phyloP scores from a whole-genome alignment of 2,888 invertebrate species.

The Lasioglossum pauxillum region DNA sequence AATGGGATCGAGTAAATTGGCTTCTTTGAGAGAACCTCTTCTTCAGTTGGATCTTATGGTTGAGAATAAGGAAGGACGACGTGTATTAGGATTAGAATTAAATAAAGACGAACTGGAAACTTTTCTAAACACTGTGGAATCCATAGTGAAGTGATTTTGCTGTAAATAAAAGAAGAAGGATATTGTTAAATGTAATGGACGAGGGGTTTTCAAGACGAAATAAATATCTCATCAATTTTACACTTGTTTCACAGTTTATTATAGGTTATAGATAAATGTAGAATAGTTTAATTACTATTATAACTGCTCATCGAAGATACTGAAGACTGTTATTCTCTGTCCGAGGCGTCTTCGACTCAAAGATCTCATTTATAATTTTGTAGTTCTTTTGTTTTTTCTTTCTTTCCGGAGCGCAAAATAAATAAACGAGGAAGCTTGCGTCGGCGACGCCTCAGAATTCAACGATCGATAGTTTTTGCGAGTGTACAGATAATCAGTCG shows the following conservation, averaged over 20 bases:
- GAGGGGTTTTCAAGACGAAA: constrained; percentile 41
- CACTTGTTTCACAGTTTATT: constrained; percentile 85
- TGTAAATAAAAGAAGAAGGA: background rate
- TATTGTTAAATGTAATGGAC: background rate
- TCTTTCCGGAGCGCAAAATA: constrained; percentile 52
- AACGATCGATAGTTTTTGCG: constrained; percentile 63
- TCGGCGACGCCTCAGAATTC: constrained; percentile 73
- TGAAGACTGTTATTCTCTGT: constrained; percentile 78
- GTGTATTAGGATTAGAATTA: constrained; percentile 76
- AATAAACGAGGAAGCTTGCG: constrained; percentile 66
- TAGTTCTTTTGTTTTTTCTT: constrained; percentile 18
- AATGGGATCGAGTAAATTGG: constrained; percentile 85
- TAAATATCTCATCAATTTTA: constrained; percentile 67
- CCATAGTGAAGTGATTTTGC: constrained; percentile 26
- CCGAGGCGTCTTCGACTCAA: constrained; percentile 75
- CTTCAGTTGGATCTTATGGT: constrained; percentile 84
- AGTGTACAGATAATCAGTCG: constrained; percentile 74
- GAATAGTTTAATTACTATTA: constrained; percentile 84
- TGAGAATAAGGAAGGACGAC: constrained; percentile 70
- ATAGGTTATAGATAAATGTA: constrained; percentile 85
- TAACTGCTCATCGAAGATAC: constrained; percentile 84
- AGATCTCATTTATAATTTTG: constrained; percentile 70
- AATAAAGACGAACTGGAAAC: constrained; percentile 78
- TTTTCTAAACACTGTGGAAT: constrained; percentile 78
- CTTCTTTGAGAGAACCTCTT: constrained; percentile 84